These are phyloP conservation scores for Actinia tenebrosa DNA, from an alignment of 64 coral and sea anemone species.

Conservation along the genomic window DNA sequence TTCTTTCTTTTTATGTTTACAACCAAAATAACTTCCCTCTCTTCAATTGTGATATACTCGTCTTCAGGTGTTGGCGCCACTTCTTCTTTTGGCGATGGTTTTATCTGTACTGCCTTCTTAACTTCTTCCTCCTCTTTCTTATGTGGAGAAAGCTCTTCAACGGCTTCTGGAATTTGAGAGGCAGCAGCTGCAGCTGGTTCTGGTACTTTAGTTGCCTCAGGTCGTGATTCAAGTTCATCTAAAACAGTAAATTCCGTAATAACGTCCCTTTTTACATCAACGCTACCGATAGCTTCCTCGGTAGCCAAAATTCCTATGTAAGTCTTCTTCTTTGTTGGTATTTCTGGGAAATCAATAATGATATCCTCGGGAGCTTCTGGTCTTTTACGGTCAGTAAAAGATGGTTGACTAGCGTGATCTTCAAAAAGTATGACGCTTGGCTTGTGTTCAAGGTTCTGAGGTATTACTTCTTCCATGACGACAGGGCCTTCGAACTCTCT, in stretches of 20 bases:
- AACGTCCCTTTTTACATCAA: slow-evolving; percentile 16
- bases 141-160: neutral
- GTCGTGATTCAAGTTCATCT: neutral
- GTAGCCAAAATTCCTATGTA: neutral
- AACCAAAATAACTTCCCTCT: slow-evolving; percentile 25
- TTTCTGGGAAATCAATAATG: neutral
- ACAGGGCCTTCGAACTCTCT: neutral
- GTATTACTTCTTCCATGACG: slow-evolving; percentile 11
- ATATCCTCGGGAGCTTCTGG: neutral
- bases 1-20: slow-evolving; percentile 14
- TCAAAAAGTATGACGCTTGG: neutral
- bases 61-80: neutral
- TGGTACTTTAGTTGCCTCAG: neutral
- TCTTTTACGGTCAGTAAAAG: neutral
- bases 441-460: neutral
- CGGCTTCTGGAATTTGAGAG: neutral
- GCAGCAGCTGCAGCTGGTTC: neutral
- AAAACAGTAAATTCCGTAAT: slow-evolving; percentile 14
- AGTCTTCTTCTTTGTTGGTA: slow-evolving; percentile 21
- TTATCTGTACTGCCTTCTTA: neutral
- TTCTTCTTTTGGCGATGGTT: neutral
- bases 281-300: neutral
- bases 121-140: neutral
- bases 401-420: neutral
- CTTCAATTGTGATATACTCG: neutral